phyloP scores from a whole-genome alignment of 2,797 vertebrate species.

The Acrocephalus scirpaceus region DNA sequence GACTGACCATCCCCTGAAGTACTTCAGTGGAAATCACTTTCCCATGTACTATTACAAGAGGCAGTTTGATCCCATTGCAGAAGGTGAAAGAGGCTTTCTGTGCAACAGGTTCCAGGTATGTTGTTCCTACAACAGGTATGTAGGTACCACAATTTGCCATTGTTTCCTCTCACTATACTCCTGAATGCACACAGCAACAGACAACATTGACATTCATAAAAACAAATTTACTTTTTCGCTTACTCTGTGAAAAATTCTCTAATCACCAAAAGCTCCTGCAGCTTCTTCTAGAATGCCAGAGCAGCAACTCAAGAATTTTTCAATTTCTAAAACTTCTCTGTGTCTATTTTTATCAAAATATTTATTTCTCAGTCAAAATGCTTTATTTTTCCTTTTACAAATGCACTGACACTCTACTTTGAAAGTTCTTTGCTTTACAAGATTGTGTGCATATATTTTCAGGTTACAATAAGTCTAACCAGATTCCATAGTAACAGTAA shows the following conservation, averaged over 20 bases:
- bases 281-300: neutral
- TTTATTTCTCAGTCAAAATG: neutral
- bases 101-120: neutral
- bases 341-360: neutral
- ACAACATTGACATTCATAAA: neutral
- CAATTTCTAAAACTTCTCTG: neutral
- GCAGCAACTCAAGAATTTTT: neutral
- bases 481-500: neutral
- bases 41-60: neutral
- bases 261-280: neutral
- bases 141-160: neutral
- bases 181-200: neutral
- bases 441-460: neutral
- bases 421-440: neutral
- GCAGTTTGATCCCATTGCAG: neutral
- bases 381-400: neutral
- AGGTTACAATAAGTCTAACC: neutral
- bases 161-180: neutral
- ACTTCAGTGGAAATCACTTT: neutral
- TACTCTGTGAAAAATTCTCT: neutral
- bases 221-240: neutral
- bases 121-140: too few relatives aligned
- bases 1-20: neutral
- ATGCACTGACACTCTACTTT: neutral
- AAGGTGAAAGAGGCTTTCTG: neutral